A percentile compares a stretch with the other conserved stretches of the same genome.
phyloP scores from a whole-genome alignment of 2,113 vertebrate species.

The Silurus meridionalis region DNA sequence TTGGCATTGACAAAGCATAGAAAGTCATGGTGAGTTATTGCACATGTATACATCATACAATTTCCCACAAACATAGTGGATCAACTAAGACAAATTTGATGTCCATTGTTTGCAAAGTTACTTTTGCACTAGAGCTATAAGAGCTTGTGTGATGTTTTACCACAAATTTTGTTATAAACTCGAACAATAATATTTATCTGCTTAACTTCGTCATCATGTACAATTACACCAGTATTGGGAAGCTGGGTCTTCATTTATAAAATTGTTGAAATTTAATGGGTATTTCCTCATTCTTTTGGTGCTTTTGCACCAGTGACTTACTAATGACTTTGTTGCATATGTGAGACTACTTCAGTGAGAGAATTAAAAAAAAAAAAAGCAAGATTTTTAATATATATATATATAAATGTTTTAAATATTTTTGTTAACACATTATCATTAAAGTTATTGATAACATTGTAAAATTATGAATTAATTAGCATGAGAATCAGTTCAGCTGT shows the following conservation, averaged over 20 bases:
- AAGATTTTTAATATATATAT: background rate
- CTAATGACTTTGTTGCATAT: background rate
- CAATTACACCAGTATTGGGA: background rate
- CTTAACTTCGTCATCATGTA: background rate
- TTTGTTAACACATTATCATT: background rate
- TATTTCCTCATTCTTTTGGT: background rate
- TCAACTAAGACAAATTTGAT: background rate
- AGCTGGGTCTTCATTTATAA: background rate
- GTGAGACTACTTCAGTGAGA: background rate
- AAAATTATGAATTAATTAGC: background rate
- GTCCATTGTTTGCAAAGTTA: background rate
- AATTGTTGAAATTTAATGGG: background rate
- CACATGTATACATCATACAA: background rate
- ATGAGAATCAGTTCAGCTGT: background rate
- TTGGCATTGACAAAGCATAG: constrained; percentile 91
- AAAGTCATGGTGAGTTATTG: constrained; percentile 50
- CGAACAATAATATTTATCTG: background rate
- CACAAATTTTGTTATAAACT: background rate
- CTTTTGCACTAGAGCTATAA: background rate
- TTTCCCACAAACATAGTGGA: background rate
- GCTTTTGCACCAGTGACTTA: background rate
- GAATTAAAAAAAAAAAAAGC: background rate
- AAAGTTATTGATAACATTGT: background rate
- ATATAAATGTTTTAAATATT: background rate
- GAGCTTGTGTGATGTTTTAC: background rate